A percentile compares a stretch with the other conserved stretches of the same genome.
Conservation (phyloP, 30 jellyfish, hydroid and myxozoan genomes). For the Pelagia noctiluca region DNA sequence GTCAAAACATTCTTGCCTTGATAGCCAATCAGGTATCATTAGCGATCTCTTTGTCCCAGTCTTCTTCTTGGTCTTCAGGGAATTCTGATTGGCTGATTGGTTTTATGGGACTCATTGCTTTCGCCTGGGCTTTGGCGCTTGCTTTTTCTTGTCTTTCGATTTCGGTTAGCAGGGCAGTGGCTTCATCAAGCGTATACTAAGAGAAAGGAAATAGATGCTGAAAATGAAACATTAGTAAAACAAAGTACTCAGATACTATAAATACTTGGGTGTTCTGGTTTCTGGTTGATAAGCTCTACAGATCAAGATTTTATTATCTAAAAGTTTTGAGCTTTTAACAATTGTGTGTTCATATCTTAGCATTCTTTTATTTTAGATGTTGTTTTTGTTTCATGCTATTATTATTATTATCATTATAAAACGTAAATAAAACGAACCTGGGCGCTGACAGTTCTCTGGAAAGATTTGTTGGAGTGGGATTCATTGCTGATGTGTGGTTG, state of each 20-base stretch:
- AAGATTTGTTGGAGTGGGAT: slow-evolving; percentile 79
- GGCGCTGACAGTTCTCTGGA: slow-evolving; percentile 97
- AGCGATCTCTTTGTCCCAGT: slow-evolving; percentile 75
- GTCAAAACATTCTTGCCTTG: too few relatives aligned
- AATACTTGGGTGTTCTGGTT: neutral
- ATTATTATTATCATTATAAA: neutral
- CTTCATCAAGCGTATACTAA: slow-evolving; percentile 95
- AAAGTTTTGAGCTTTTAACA: neutral
- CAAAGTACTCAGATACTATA: neutral
- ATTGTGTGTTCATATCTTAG: too few relatives aligned
- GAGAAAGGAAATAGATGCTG: neutral
- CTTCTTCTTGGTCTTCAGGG: slow-evolving; percentile 63
- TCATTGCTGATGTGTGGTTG: slow-evolving; percentile 93
- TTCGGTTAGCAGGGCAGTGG: slow-evolving; percentile 91
- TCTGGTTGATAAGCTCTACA: neutral
- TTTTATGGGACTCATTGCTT: neutral
- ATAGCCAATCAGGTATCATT: too few relatives aligned
- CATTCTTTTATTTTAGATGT: too few relatives aligned
- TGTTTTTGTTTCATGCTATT: too few relatives aligned
- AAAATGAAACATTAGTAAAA: too few relatives aligned
- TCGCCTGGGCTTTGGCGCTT: too few relatives aligned
- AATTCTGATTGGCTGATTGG: slow-evolving; percentile 13
- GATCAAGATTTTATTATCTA: neutral
- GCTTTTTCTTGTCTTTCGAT: slow-evolving; percentile 46
- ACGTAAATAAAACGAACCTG: slow-evolving; percentile 66